Evolutionary conservation across 2,113 vertebrate species (phyloP), one percentile per base, ranked within the genome.

Genomic region (Dissostichus mawsoni): DNA sequence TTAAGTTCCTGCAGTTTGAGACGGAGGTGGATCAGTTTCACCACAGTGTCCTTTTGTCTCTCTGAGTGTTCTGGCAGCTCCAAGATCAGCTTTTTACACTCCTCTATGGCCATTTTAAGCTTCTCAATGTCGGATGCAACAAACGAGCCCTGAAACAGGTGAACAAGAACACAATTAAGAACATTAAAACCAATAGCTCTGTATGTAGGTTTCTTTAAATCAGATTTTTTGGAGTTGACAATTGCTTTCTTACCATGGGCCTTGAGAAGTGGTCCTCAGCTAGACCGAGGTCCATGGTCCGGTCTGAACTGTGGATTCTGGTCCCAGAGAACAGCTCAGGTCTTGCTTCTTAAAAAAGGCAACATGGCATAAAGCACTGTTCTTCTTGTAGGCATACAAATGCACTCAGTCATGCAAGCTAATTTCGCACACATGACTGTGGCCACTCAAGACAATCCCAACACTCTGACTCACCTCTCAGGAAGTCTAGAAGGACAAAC

Each of bases 1-100:
- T 99, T 97, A 33, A 99, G 95, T 82, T 99, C 97, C 91, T 99
- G 98, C 7, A 99, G 95, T 90, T 99, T 99, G 90, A 99, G 96
- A 13, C 98, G 96, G 20, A 99, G 97, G 82, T 98, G 98, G 65
- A 99, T 98, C n/a, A 99, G 97, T 87, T 97, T 95, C 33, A 98
- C 96, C n/a, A 99, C 97, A 0, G 97, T 97, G 0, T 99, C 98
- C 85, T 98, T 98, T 92, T 99, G 98, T 89, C 92, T 93, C 94
- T 99, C 98, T 0, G 98, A 99, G 83, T 98, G 96, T 66, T 99
- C 98, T 0, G 98, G 98, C 73, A 99, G 94, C 41, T 97, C 98
- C 88, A 98, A 85, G 80, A 99, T 99, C 84, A 92, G 89, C 79
- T 94, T 94, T 90, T 98, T 99, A 89, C 98, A 99, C 69, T 98